Percentiles rank a stretch among this genome's conserved stretches.
phyloP scores from a whole-genome alignment of 2,797 vertebrate species.

The Rhinophrynus dorsalis region DNA sequence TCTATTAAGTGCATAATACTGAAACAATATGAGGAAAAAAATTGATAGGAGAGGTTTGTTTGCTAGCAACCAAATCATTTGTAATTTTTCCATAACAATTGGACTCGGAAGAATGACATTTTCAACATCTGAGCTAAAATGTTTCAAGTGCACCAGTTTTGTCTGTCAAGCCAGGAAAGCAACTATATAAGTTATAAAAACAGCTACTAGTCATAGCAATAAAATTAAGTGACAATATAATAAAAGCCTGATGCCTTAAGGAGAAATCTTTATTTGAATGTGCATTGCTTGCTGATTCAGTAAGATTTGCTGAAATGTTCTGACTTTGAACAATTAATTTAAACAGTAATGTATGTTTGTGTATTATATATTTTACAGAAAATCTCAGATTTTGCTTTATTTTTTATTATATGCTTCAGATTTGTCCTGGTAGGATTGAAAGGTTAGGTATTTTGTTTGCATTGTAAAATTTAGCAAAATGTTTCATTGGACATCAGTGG shows the following conservation, averaged over 20 bases:
- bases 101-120: conserved; percentile 21
- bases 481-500: too few species aligned
- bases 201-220: conserved; percentile 40
- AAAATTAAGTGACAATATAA: conserved; percentile 39
- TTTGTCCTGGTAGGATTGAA: too few species aligned
- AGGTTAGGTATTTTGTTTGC: too few species aligned
- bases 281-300: conserved; percentile 33
- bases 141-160: conserved; percentile 32
- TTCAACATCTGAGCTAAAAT: conserved; percentile 26
- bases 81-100: conserved; percentile 7
- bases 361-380: conserved; percentile 16
- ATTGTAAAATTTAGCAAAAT: too few species aligned
- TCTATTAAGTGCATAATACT: too few species aligned
- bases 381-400: too few species aligned
- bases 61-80: not conserved
- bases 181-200: conserved; percentile 23
- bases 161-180: conserved; percentile 21
- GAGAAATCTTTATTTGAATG: conserved; percentile 36
- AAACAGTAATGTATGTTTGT: conserved; percentile 21
- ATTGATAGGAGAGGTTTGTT: not conserved
- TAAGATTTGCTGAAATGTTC: conserved; percentile 27
- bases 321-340: conserved; percentile 39
- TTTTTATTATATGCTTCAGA: too few species aligned
- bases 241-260: conserved; percentile 30
- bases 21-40: too few species aligned